Percentiles rank a stretch among this genome's conserved stretches.
These are phyloP conservation scores for Plutomurus gul DNA, from an alignment of 1,140 invertebrate genomes.

Conservation along the genomic window DNA sequence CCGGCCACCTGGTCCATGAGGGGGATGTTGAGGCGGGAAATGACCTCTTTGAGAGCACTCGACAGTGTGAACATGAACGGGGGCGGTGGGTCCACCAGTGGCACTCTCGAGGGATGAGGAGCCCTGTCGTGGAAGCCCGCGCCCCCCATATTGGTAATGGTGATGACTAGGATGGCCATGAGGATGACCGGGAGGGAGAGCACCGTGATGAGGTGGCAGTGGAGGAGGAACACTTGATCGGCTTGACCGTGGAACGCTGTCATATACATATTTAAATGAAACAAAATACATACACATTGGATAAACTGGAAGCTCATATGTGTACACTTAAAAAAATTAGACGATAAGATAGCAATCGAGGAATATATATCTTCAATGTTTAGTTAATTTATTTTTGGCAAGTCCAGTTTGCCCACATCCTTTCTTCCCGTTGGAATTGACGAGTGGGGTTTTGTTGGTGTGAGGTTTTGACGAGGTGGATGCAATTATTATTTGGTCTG, in stretches of 20 bases:
- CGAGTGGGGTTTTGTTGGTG: no score
- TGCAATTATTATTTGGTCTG: no score
- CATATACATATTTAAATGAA: conserved; percentile 53
- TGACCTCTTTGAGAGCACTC: conserved; percentile 68
- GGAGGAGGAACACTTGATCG: conserved; percentile 50
- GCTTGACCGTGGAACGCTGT: conserved; percentile 52
- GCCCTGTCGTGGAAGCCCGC: conserved; percentile 65
- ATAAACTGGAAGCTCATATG: no score
- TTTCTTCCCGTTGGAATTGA: no score
- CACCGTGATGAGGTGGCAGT: conserved; percentile 58
- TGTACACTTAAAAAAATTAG: no score
- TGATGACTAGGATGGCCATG: not conserved
- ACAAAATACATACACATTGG: no score
- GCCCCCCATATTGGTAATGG: conserved; percentile 41
- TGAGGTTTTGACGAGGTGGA: no score
- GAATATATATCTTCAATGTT: no score
- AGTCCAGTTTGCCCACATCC: no score
- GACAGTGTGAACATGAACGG: conserved; percentile 80
- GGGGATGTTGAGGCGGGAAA: conserved; percentile 55
- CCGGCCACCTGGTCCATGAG: conserved; percentile 46
- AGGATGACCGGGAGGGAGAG: conserved; percentile 57
- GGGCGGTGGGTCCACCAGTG: conserved; percentile 54
- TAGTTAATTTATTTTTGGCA: no score
- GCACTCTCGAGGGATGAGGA: conserved; percentile 73
- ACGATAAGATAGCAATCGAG: no score